Base-by-base conservation (phyloP, 2,888 invertebrate genomes). In the Spisula solida region DNA sequence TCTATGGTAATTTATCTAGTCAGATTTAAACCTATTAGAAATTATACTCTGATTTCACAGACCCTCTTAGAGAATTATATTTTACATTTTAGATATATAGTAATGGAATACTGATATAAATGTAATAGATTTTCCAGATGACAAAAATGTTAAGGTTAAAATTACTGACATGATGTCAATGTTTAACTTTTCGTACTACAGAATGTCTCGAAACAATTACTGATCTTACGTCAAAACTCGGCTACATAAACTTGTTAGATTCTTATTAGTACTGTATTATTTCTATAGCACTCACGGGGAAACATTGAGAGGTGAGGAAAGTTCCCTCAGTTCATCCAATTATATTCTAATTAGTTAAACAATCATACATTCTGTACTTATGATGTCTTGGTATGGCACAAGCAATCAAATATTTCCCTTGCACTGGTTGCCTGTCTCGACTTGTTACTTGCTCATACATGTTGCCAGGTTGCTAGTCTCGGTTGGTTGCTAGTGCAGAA, bases 151-250 rank as follows among this genome's bases (percentile, higher is more conserved):
- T 31, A 12, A 75, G 75, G 75, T 75, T 75, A 31, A 25, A 75
- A 75, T 75, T 75, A 75, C 75, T 75, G 75, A 75, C 75, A 34
- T 31, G 4, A 34, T 34, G 75, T 75, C 75, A 75, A n/a, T 75
- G 75, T 75, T 75, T 31, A 75, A 75, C 75, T 75, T 75, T 31
- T 75, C 75, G 31, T 34, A 8, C 75, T 4, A n/a, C 16, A 34
- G 16, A 34, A 31, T 75, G 34, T 31, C 31, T 75, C 4, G 34
- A 75, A 31, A 75, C 6, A 75, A 75, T 75, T 31, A 75, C 75
- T 31, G 34, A 14, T 75, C 75, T 18, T 18, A 16, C 14, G 75
- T 75, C 75, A 75, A 75, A 75, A 75, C 75, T 75, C 31, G 1
- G 29, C 14, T 31, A 31, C 75, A 75, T 75, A 34, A 75, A 75